Conservation (phyloP, 1,140 invertebrate genomes). For the Sitobion miscanthi region DNA sequence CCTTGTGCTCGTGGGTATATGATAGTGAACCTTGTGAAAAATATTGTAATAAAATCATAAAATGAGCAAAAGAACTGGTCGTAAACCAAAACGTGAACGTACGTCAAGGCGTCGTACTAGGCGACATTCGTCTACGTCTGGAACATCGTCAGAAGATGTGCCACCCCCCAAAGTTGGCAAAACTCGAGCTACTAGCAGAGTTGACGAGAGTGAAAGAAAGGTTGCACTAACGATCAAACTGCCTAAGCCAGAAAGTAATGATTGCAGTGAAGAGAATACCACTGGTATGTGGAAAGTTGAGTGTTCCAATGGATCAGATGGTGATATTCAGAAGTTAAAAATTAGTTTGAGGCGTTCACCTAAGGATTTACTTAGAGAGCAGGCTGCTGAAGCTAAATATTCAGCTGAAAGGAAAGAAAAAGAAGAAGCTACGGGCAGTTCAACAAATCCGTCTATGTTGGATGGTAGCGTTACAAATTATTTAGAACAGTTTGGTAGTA, state of each 20-base stretch:
- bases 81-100: slow-evolving; percentile 44
- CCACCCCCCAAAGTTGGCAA: slow-evolving; percentile 2
- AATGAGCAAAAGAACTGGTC: slow-evolving; percentile 52
- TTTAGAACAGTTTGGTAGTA: slow-evolving; percentile 60
- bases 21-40: background rate
- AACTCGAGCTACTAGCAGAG: slow-evolving; percentile 8
- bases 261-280: slow-evolving; percentile 55
- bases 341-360: slow-evolving; percentile 65
- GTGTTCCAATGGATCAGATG: slow-evolving; percentile 65
- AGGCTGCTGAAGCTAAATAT: slow-evolving; percentile 58
- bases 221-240: slow-evolving; percentile 44
- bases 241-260: slow-evolving; percentile 44
- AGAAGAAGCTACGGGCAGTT: slow-evolving; percentile 45
- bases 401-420: slow-evolving; percentile 51
- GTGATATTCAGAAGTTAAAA: slow-evolving; percentile 67
- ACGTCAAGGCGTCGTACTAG: slow-evolving; percentile 47
- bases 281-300: slow-evolving; percentile 67
- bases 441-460: slow-evolving; percentile 6
- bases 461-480: slow-evolving; percentile 54
- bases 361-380: slow-evolving; percentile 60
- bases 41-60: background rate
- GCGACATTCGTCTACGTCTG: slow-evolving; percentile 45
- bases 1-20: slow-evolving; percentile 26
- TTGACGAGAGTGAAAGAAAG: slow-evolving; percentile 22
- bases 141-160: slow-evolving; percentile 25